Conservation (phyloP, 2,888 invertebrate genomes). For the Aphidius colemani region DNA sequence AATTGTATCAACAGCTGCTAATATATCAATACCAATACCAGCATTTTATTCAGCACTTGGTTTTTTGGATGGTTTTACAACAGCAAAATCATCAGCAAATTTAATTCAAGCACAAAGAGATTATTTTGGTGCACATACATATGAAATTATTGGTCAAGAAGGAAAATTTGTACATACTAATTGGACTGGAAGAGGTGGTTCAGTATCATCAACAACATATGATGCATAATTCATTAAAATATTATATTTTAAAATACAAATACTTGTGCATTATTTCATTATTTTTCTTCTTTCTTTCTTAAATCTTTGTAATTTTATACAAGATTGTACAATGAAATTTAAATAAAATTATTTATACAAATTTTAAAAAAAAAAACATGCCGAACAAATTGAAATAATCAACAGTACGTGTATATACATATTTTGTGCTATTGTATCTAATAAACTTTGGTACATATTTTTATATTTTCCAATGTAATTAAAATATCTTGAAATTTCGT, state of each 20-base stretch:
- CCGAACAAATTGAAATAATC: background rate
- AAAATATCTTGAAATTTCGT: too few species aligned
- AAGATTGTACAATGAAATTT: background rate
- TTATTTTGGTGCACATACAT: constrained; percentile 99
- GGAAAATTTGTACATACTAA: constrained; percentile 95
- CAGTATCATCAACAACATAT: constrained; percentile 93
- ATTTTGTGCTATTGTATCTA: too few species aligned
- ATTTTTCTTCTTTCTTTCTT: background rate
- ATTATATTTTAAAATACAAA: constrained; percentile 1
- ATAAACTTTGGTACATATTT: too few species aligned
- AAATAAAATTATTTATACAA: background rate
- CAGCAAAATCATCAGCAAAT: constrained; percentile 88
- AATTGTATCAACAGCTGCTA: constrained; percentile 73
- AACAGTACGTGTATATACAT: too few species aligned
- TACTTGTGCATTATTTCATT: background rate
- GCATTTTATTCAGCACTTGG: constrained; percentile 91
- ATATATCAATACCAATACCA: constrained; percentile 91
- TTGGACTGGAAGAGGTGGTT: constrained; percentile 98
- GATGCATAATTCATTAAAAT: constrained; percentile 64
- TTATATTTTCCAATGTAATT: too few species aligned
- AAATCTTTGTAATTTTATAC: background rate
- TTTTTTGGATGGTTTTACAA: constrained; percentile 96
- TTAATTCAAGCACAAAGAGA: constrained; percentile 96
- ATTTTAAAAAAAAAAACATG: background rate
- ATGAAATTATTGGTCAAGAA: constrained; percentile 84